Base-by-base conservation (phyloP, 37 sponge, comb jelly and placozoan species). In the Corticium candelabrum region DNA sequence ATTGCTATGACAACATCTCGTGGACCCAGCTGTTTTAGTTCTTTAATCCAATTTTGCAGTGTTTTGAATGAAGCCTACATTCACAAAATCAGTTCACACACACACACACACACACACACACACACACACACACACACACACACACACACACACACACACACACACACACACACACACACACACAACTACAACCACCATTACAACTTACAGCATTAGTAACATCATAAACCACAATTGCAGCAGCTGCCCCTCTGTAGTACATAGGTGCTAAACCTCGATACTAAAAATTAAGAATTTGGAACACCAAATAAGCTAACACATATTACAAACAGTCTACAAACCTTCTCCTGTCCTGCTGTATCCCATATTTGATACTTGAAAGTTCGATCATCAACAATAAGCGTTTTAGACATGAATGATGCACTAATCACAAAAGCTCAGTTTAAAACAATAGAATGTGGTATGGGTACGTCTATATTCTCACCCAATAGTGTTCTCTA, bases 341-440 rank as follows among this genome's bases (percentile, higher is more conserved):
- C 93, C 87, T 92, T 92, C 38, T 92, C 93, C 69, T 92, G 93
- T 37, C 93, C 93, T 37, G 93, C 93, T 31, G 93, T 92, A 78
- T 92, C 93, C 93, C 93, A 92, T 37, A 92, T 89, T 57, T 92
- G 93, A 75, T 87, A 92, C 30, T 87, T 74, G 15, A 86, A 82
- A 34, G 87, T 80, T 36, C 85, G 83, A n/a, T 92, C 93, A 0
- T 79, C 83, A 32, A 92, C 81, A 33, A 77, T 62, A 0, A 92
- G 81, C 21, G 84, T 81, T 73, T 86, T 89, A 3, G 93, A 83
- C 32, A 83, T 85, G 72, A 92, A 92, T 5, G 93, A 92, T 38
- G 93, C 93, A 1, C 93, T 92, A 69, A n/a, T n/a, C n/a, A n/a
- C n/a, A n/a, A n/a, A n/a, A n/a, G n/a, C n/a, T n/a, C n/a, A n/a